Base-by-base conservation (phyloP, 2,113 vertebrate species). In the Ictidomys tridecemlineatus region DNA sequence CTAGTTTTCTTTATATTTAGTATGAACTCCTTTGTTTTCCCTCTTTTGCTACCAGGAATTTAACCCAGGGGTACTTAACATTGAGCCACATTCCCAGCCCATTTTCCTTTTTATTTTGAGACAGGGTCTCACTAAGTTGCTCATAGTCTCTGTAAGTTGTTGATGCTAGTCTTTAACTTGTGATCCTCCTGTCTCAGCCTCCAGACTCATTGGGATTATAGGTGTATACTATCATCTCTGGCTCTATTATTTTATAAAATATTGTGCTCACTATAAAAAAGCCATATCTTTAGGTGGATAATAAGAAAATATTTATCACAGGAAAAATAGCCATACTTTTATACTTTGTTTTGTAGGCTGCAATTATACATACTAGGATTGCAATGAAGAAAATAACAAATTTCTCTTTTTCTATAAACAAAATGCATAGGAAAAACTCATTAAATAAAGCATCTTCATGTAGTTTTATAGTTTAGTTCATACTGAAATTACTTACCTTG, bases 401-500 rank as follows among this genome's bases (percentile, higher is more conserved):
- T 61, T 34, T 20, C 42, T 3, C 61, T 70, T 91, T 39, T 92
- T 86, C 26, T n/a, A 14, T 37, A 73, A 91, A 79, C 8, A 89
- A 65, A 97, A 58, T 28, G 39, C 7, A 3, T 80, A 88, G 37
- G 61, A 89, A 94, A 96, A 93, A 32, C 24, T 87, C 45, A 77
- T 74, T 88, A 88, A 83, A 30, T 72, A 34, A 0, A 42, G 6
- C 53, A 94, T 26, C 13, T 56, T 92, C 91, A 34, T 83, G 26
- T 91, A 30, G 10, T 83, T 73, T 94, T 96, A 48, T 94, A 95
- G 32, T 87, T 83, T 58, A 80, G 61, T n/a, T 83, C 22, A 84
- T 93, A 88, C 5, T 94, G 42, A 87, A 87, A 61, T 73, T 56
- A 7, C 72, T 90, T 87, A 72, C 30, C 18, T 95, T 85, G n/a